A percentile compares a stretch with the other conserved stretches of the same genome.
phyloP scores from a whole-genome alignment of 2,797 vertebrate species.

The Ibycter americanus region DNA sequence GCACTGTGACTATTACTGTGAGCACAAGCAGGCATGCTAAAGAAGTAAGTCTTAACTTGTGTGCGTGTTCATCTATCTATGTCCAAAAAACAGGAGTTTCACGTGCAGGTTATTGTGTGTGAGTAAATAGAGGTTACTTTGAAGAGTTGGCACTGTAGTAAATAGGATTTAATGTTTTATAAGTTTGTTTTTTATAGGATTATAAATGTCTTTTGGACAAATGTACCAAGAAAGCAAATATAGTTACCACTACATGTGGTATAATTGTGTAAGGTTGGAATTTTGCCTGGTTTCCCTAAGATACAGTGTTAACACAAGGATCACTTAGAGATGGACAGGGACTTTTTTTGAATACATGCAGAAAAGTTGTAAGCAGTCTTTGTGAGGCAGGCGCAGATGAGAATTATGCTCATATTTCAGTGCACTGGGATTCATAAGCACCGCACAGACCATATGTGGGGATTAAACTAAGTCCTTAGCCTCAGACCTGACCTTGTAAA shows the following conservation, averaged over 20 bases:
- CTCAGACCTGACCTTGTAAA: neutral
- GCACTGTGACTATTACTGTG: neutral
- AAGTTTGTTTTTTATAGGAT: neutral
- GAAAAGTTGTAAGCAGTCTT: neutral
- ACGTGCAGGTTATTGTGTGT: neutral
- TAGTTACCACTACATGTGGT: neutral
- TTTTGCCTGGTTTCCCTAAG: neutral
- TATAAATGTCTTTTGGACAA: neutral
- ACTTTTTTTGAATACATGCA: neutral
- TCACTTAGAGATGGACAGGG: neutral
- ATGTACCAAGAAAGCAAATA: neutral
- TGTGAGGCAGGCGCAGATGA: neutral
- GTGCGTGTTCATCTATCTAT: neutral
- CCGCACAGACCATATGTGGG: neutral
- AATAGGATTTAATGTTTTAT: neutral
- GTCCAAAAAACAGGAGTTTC: neutral
- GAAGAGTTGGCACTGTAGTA: neutral
- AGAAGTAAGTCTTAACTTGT: neutral
- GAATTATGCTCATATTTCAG: neutral
- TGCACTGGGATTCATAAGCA: neutral
- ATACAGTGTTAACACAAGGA: neutral
- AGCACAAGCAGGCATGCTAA: neutral
- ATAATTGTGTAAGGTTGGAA: neutral
- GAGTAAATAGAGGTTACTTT: neutral
- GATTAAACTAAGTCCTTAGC: neutral